Evolutionary conservation across 2,888 invertebrate species (phyloP).

Genomic region (Aspidapion aeneum): DNA sequence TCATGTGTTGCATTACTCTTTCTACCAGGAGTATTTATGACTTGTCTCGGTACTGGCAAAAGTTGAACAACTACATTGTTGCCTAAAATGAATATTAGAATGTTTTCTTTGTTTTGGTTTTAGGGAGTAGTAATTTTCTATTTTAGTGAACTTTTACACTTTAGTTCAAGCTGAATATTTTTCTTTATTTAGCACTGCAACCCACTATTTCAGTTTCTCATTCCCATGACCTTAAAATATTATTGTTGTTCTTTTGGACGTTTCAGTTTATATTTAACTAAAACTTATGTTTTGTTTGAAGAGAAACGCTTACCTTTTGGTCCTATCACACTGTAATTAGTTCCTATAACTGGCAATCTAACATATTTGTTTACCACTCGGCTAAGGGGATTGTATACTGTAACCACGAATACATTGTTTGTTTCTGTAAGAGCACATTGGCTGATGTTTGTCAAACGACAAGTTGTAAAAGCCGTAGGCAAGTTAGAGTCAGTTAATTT

Average conservation of each 20-base stretch:
- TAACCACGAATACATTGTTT: slow-evolving; percentile 54
- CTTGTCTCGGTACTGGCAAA: neutral
- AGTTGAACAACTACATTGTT: slow-evolving; percentile 2
- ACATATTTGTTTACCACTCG: slow-evolving; percentile 56
- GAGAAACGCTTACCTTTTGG: slow-evolving; percentile 57
- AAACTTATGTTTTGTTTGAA: too few relatives aligned
- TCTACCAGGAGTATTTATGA: neutral
- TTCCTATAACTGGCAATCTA: slow-evolving; percentile 58
- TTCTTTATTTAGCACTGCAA: too few relatives aligned
- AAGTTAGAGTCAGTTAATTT: neutral
- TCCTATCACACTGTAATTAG: slow-evolving; percentile 57
- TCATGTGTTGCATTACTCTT: neutral
- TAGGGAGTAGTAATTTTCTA: too few relatives aligned
- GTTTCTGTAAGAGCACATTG: slow-evolving; percentile 63
- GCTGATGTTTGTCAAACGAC: slow-evolving; percentile 70
- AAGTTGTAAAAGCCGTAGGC: slow-evolving; percentile 36
- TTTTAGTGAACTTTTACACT: too few relatives aligned
- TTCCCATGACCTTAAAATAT: too few relatives aligned
- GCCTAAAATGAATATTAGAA: neutral
- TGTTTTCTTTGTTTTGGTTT: too few relatives aligned
- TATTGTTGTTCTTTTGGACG: too few relatives aligned
- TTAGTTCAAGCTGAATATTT: too few relatives aligned
- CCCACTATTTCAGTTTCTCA: too few relatives aligned
- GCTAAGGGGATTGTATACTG: slow-evolving; percentile 77
- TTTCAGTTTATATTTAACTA: too few relatives aligned